phyloP scores from a whole-genome alignment of 1,140 invertebrate species.

The Drosophila kikkawai region DNA sequence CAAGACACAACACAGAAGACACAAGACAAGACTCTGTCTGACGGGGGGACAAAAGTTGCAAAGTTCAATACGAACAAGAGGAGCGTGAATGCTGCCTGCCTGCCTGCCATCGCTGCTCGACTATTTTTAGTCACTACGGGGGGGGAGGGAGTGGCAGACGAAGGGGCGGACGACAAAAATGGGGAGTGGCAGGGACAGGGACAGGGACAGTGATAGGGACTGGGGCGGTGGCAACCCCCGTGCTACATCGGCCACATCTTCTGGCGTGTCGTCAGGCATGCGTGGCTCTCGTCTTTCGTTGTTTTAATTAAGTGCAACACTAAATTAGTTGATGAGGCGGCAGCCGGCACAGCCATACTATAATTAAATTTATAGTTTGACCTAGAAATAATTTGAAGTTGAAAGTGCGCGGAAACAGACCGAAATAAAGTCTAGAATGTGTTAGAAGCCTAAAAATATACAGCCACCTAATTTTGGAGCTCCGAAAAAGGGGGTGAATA shows the following conservation, averaged over 20 bases:
- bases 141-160: constrained; percentile 15
- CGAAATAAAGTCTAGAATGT: constrained; percentile 19
- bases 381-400: constrained; percentile 78
- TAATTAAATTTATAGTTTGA: constrained; percentile 77
- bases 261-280: constrained; percentile 61
- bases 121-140: constrained; percentile 68
- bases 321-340: constrained; percentile 72
- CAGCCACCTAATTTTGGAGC: constrained; percentile 25
- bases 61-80: constrained; percentile 74
- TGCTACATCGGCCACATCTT: constrained; percentile 37
- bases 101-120: constrained; percentile 39
- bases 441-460: constrained; percentile 14
- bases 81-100: constrained; percentile 51
- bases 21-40: constrained; percentile 46
- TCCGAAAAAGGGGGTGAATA: not conserved
- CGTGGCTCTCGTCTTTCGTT: constrained; percentile 57
- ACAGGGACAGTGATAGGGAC: not conserved
- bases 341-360: constrained; percentile 54
- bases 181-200: constrained; percentile 10
- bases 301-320: constrained; percentile 82
- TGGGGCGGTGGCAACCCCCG: constrained; percentile 30
- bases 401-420: constrained; percentile 44
- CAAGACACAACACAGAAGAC: constrained; percentile 41
- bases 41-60: constrained; percentile 69
- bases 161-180: not conserved